Percentiles rank a stretch among this genome's conserved stretches.
These are phyloP conservation scores for Ptychobarbus kaznakovi DNA, from an alignment of 2,797 vertebrate species.

Conservation along the genomic window DNA sequence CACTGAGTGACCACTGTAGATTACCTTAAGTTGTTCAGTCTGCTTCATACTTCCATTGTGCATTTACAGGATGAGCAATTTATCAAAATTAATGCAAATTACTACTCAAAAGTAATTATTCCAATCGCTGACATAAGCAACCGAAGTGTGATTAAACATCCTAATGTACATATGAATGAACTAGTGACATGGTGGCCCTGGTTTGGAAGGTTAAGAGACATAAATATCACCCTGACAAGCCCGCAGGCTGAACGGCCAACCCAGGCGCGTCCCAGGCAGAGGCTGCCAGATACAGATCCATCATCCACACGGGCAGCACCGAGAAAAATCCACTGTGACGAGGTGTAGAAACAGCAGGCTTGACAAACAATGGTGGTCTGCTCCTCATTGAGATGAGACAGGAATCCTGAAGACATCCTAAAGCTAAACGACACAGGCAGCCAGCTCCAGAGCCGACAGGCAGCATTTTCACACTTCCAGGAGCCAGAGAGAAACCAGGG, in stretches of 20 bases:
- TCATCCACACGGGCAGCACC: conserved; percentile 15
- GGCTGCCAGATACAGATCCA: conserved; percentile 46
- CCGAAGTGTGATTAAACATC: conserved; percentile 16
- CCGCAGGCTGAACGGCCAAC: conserved; percentile 19
- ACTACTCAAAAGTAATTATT: conserved; percentile 4
- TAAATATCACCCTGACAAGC: conserved; percentile 44
- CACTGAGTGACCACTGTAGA: neutral
- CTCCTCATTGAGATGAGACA: conserved; percentile 17
- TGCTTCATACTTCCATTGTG: neutral
- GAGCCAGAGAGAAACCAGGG: conserved; percentile 28
- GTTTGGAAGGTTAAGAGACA: conserved; percentile 36
- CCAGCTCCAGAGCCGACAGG: conserved; percentile 12
- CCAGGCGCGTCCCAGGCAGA: conserved; percentile 23
- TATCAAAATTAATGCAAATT: conserved; percentile 9
- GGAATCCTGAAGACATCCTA: conserved; percentile 24
- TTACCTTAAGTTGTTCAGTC: neutral
- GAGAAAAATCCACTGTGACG: conserved; percentile 11
- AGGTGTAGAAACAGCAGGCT: conserved; percentile 19
- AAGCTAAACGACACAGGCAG: conserved; percentile 39
- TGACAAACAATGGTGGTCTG: conserved; percentile 40
- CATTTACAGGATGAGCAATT: neutral
- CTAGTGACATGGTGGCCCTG: conserved; percentile 35
- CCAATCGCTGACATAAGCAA: conserved; percentile 14
- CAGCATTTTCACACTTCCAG: conserved; percentile 40
- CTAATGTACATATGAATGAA: conserved; percentile 25